Evolutionary conservation across 2,113 vertebrate species (phyloP).

Genomic region (Gnathonemus echidnorhynchus): DNA sequence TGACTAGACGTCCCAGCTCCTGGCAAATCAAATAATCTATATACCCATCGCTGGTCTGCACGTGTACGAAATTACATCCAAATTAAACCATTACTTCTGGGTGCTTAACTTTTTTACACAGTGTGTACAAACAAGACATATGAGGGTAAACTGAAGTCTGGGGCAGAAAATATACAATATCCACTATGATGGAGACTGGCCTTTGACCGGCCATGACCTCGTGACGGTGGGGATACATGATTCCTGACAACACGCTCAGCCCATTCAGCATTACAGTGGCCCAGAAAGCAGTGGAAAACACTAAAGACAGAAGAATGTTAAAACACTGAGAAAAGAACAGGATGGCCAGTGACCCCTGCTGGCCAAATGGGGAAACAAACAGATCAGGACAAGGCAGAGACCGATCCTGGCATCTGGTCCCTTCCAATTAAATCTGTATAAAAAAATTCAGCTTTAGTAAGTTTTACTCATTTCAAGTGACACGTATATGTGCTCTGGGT

Average conservation of each 20-base stretch:
- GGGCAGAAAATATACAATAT: no score
- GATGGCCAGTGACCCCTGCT: neutral
- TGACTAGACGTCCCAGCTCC: no score
- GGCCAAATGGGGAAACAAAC: neutral
- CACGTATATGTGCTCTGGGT: neutral
- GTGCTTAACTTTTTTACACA: no score
- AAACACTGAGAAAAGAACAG: neutral
- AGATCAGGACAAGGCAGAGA: neutral
- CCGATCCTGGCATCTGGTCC: neutral
- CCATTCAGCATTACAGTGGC: neutral
- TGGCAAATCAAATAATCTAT: no score
- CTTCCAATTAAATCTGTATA: neutral
- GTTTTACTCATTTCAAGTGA: neutral
- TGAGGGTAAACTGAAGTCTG: no score
- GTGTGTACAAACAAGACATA: no score
- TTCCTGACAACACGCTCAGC: neutral
- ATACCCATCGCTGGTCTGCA: no score
- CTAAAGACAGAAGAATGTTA: neutral
- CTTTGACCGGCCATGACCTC: no score
- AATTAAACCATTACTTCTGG: no score
- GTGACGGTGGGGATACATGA: neutral
- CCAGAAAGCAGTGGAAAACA: neutral
- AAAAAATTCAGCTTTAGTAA: neutral
- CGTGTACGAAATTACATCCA: no score
- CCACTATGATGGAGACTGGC: no score